Evolutionary conservation across 2,888 invertebrate genomes (phyloP), one percentile per base, ranked within the genome.

Genomic region (Euplagia quadripunctaria): DNA sequence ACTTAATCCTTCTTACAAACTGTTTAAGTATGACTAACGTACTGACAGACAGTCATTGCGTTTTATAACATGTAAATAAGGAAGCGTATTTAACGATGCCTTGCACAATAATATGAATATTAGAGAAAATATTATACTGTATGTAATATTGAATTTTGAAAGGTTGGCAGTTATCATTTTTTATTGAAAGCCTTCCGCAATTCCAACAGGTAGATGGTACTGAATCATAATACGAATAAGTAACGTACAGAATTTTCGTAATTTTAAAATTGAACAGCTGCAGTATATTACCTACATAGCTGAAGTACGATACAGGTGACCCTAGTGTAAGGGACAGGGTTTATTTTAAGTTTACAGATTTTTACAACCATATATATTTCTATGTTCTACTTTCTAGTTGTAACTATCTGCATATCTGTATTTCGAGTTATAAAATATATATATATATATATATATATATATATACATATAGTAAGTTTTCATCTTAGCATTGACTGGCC

Each of bases 11-110:
- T 58, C 58, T 58, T 58, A 20, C 58, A 20, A 58, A 58, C 20
- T 58, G 12, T 64, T 43, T 64, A 43, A n/a, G 17, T 43, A 43
- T 64, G 43, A 64, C 43, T 43, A 64, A 64, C 11, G 11, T n/a
- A 64, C 41, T 17, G 64, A 64, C 64, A 43, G 43, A 64, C 14
- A n/a, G 20, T 43, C 64, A 43, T 64, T n/a, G 17, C 9, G 43
- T 64, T 64, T 64, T 43, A 64, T 64, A 64, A 43, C 64, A 64
- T 64, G 42, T 64, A 64, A 43, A 43, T 61, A 61, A 61, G 61
- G 61, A 61, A 61, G 61, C 14, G 6, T 61, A 14, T 31, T 61
- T 14, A 31, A 61, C 20, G 58, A 58, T 58, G 31, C 31, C 14
- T 61, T 61, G 61, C 61, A 61, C 14, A 61, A 61, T 31, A 14